These are phyloP conservation scores for Gallinago undulata DNA, from an alignment of 2,113 vertebrate species.

Conservation along the genomic window DNA sequence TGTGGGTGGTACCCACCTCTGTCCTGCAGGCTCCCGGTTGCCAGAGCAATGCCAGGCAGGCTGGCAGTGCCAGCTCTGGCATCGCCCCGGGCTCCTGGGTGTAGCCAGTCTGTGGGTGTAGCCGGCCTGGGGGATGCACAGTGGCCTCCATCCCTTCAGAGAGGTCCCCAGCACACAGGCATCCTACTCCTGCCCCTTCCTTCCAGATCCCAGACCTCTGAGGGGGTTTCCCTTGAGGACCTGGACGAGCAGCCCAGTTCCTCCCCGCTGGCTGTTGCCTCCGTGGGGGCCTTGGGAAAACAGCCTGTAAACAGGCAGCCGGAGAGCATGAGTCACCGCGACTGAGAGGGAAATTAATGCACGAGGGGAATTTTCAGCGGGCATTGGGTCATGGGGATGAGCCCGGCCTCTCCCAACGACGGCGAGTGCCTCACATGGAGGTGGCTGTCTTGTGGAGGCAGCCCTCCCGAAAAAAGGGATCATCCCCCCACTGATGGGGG, in stretches of 20 bases:
- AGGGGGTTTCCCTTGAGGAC: conserved; percentile 3
- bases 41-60: background rate
- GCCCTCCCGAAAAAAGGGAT: background rate
- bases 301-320: conserved; percentile 39
- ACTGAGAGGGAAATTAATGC: conserved; percentile 12
- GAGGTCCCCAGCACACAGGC: background rate
- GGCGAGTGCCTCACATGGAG: background rate
- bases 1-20: background rate
- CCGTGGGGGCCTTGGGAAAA: background rate
- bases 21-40: background rate
- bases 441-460: background rate
- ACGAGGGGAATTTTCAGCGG: conserved; percentile 1
- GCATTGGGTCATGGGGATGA: background rate
- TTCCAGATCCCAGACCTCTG: background rate
- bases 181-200: background rate
- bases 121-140: background rate
- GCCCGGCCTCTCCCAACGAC: background rate
- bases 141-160: background rate
- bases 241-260: background rate
- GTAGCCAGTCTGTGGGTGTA: background rate
- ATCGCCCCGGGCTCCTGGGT: background rate
- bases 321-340: conserved; percentile 53
- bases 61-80: background rate
- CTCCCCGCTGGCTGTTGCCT: background rate
- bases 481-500: background rate